Evolutionary conservation across 2,888 invertebrate genomes (phyloP).

Genomic region (Limnephilus rhombicus): DNA sequence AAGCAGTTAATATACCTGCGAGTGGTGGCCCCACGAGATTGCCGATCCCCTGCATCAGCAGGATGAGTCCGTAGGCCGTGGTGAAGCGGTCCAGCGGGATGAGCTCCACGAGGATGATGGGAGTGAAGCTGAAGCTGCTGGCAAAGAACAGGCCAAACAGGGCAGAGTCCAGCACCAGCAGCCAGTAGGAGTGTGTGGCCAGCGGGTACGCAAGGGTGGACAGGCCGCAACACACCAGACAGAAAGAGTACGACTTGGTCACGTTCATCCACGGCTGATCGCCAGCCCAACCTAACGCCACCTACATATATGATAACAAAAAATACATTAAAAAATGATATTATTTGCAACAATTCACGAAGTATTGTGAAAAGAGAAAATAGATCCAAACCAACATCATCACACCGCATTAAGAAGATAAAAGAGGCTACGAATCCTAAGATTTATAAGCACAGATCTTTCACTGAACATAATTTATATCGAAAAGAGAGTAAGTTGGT

Average conservation of each 20-base stretch:
- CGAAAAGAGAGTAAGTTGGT: too few species aligned
- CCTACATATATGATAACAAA: constrained; percentile 72
- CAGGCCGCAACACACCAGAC: constrained; percentile 83
- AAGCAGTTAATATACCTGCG: constrained; percentile 80
- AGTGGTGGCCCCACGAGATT: constrained; percentile 95
- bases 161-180: constrained; percentile 77
- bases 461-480: too few species aligned
- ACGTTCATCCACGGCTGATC: constrained; percentile 92
- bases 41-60: constrained; percentile 94
- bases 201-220: constrained; percentile 81
- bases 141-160: constrained; percentile 94
- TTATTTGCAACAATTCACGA: neutral
- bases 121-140: constrained; percentile 94
- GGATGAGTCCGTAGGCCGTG: constrained; percentile 92
- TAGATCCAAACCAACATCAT: too few species aligned
- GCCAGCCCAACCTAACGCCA: constrained; percentile 92
- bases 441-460: too few species aligned
- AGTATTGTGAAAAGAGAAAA: too few species aligned
- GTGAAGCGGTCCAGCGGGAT: constrained; percentile 95
- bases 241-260: constrained; percentile 88
- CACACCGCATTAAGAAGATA: too few species aligned
- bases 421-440: too few species aligned
- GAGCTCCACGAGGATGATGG: constrained; percentile 91
- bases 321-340: neutral
- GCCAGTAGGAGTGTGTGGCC: constrained; percentile 75